Base-by-base conservation (phyloP, 2,888 invertebrate genomes). In the Yponomeuta sedellus region DNA sequence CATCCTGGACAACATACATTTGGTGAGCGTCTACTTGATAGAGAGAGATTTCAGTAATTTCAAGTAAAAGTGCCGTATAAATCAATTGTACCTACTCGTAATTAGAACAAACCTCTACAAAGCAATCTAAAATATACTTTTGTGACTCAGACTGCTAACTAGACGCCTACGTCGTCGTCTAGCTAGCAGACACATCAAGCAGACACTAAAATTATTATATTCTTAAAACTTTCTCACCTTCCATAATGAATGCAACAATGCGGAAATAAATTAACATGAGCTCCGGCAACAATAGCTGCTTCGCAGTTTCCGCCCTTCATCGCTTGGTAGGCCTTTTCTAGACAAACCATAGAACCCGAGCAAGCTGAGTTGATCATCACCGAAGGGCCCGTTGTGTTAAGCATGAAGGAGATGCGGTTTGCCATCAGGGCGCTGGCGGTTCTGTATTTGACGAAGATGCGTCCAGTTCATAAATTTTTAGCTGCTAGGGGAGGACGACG, bases 281-380 rank as follows among this genome's bases (percentile, higher is more conserved):
- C 82, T 22, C 92, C 93, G 10, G 88, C 92, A n/a, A 93, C 92
- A 66, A 93, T 80, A 16, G 93, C 93, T 1, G 69, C 40, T n/a
- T 69, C 69, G 40, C 69, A 69, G 19, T 44, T 40, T n/a, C 69
- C 69, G 5, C 22, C 34, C 8, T 44, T 44, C 10, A 69, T 66
- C 34, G 66, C 61, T 11, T 61, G 59, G 34, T 64, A 64, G n/a
- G 67, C 69, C 40, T 52, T 63, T 44, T 67, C 64, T 39, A 69
- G 61, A 16, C 66, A 66, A 1, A 67, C 39, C 64, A 67, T 64
- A 34, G 66, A 61, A 10, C 66, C 61, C 4, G 67, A 64, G 64
- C 67, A 67, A 12, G 25, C 28, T 6, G 64, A 64, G 62, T 69
- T 64, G 39, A 67, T 59, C 20, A 62, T 34, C 52, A 65, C 58